A percentile compares a stretch with the other conserved stretches of the same genome.
Evolutionary conservation across 1,140 invertebrate species (phyloP).

Genomic region (Cydia amplana): DNA sequence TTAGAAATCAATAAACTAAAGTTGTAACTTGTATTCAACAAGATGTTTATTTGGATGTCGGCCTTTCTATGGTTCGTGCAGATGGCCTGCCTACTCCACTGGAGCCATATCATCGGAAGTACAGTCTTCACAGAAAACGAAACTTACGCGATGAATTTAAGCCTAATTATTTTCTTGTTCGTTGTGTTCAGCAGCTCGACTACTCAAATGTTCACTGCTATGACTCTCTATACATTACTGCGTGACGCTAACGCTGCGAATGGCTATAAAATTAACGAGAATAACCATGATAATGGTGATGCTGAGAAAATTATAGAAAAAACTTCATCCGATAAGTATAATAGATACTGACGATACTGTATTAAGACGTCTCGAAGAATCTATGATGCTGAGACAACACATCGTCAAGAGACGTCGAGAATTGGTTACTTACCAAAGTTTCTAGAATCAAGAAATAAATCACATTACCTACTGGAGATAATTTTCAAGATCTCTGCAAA

Average conservation of each 20-base stretch:
- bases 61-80: conserved; percentile 46
- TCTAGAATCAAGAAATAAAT: no score
- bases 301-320: not conserved
- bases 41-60: not conserved
- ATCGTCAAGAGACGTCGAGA: no score
- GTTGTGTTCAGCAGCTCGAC: not conserved
- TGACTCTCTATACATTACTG: not conserved
- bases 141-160: not conserved
- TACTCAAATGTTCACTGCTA: not conserved
- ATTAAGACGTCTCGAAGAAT: no score
- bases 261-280: not conserved
- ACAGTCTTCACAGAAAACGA: conserved; percentile 41
- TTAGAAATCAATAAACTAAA: not conserved
- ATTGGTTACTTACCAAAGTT: no score
- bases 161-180: not conserved
- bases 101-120: conserved; percentile 51
- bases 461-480: no score
- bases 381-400: no score
- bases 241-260: not conserved
- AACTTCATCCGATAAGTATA: no score
- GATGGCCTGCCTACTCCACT: conserved; percentile 49
- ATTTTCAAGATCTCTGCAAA: no score
- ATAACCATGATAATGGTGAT: not conserved
- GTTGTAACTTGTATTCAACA: not conserved
- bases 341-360: no score